Base-by-base conservation (phyloP, 2,797 vertebrate species). In the Chromis chromis region DNA sequence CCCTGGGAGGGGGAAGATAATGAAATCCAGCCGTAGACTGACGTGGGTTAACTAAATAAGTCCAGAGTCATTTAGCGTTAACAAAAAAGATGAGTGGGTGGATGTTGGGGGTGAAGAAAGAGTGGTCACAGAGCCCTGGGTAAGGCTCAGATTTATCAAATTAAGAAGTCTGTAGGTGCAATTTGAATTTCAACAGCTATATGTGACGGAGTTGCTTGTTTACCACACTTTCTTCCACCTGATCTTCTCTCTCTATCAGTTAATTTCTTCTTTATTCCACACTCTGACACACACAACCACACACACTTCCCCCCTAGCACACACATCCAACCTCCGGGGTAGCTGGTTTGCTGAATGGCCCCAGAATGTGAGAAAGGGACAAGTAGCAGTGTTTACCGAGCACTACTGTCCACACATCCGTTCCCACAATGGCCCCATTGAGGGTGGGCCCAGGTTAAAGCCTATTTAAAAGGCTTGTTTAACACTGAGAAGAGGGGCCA, bases 391-490 rank as follows among this genome's bases (percentile, higher is more conserved):
- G 93, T 94, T 94, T 93, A 91, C 93, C 55, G 88, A 94, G 90
- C 85, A 88, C 89, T 85, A 92, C 89, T 91, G 93, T 94, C 91
- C 91, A 95, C 93, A 95, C 92, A 94, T 94, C 92, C 92, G 89
- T 84, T 93, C 92, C 89, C 91, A 94, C 93, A 95, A 95, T 93
- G 93, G 88, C 83, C 85, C 92, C 91, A 90, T 93, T 94, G 92
- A 95, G 89, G 92, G 89, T 82, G 90, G 90, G 85, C 90, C 90
- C 93, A 94, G 93, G 93, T 94, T 94, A 93, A 94, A 93, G 91
- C 91, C 91, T 83, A 85, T 93, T 94, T 94, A 88, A 93, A 94
- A 94, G 92, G 88, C 91, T 93, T 93, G 93, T 94, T 93, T 91
- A 92, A 93, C 89, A 92, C 91, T 54, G 82, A 86, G 91, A 88